These are phyloP conservation scores for Pandemis cinnamomeana DNA, from an alignment of 2,888 invertebrate genomes.

Conservation along the genomic window DNA sequence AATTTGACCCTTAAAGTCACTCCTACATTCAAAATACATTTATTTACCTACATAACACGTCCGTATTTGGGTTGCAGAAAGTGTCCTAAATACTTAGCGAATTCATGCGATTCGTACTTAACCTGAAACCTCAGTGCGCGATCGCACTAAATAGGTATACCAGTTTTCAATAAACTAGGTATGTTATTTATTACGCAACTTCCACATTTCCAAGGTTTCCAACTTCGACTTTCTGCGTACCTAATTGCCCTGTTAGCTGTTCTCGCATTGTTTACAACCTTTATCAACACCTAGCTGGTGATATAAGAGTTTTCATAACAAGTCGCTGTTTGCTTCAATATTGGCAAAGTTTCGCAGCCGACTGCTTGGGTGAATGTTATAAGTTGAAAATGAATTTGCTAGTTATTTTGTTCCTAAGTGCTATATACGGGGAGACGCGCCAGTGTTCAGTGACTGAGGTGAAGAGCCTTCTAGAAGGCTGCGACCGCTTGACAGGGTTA, in stretches of 20 bases:
- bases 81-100: too few species aligned
- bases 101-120: too few species aligned
- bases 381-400: conserved; percentile 18
- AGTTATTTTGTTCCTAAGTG: conserved; percentile 43
- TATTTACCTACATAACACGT: too few species aligned
- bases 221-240: not conserved
- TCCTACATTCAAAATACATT: too few species aligned
- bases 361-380: conserved; percentile 6
- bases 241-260: conserved; percentile 22
- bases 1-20: too few species aligned
- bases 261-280: conserved; percentile 23
- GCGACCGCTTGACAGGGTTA: conserved; percentile 69
- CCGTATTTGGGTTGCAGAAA: too few species aligned
- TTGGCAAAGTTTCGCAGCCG: conserved; percentile 8
- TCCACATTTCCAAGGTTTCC: not conserved
- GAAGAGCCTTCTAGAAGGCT: conserved; percentile 73
- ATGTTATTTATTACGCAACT: not conserved
- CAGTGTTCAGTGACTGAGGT: conserved; percentile 68
- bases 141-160: too few species aligned
- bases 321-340: conserved; percentile 4
- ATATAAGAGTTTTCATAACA: conserved; percentile 33
- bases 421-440: conserved; percentile 47
- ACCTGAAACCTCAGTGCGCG: too few species aligned
- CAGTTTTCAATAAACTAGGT: not conserved
- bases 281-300: conserved; percentile 15